These are phyloP conservation scores for Eubucco bourcierii DNA, from an alignment of 2,113 vertebrate genomes.

Conservation along the genomic window DNA sequence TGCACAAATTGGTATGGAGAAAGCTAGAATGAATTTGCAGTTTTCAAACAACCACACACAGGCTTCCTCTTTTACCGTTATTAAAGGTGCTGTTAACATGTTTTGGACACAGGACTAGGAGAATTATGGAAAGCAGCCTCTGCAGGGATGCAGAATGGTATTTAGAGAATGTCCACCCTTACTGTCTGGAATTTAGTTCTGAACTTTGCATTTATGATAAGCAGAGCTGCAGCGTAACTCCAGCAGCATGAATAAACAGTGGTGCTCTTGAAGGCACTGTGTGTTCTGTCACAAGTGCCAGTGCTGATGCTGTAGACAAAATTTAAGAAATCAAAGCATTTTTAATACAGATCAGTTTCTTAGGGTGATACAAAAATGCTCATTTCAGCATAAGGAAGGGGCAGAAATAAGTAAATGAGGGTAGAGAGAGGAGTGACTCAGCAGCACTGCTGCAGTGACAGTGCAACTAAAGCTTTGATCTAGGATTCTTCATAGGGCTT, in stretches of 20 bases:
- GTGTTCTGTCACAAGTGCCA: neutral
- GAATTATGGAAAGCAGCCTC: neutral
- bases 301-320: neutral
- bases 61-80: neutral
- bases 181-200: neutral
- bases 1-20: neutral
- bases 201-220: neutral
- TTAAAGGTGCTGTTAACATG: neutral
- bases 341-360: neutral
- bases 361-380: neutral
- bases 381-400: neutral
- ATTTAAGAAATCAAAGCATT: accelerated
- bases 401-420: neutral
- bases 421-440: neutral
- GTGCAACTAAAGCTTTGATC: neutral
- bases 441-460: neutral
- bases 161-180: neutral
- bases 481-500: accelerated
- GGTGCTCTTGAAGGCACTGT: neutral
- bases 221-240: accelerated
- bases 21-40: conserved; percentile 33
- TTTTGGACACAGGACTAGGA: neutral
- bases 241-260: neutral
- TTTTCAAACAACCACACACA: neutral
- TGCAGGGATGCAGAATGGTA: neutral